Evolutionary conservation across 2,797 vertebrate genomes (phyloP).

Genomic region (Pterois miles): DNA sequence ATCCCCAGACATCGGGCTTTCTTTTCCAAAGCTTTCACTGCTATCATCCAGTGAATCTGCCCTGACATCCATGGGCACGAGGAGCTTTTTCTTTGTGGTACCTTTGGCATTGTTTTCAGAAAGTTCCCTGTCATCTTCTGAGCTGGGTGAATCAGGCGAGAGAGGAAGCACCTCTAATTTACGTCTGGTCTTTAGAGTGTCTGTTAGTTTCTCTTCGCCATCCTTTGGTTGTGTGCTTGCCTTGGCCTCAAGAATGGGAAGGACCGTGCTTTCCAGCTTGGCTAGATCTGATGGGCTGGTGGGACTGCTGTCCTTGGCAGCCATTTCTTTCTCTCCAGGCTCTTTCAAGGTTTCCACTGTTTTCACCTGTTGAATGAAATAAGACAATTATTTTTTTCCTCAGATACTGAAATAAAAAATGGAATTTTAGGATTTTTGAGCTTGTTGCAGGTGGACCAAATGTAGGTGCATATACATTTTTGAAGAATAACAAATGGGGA

Average conservation of each 20-base stretch:
- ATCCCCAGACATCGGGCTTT: slow-evolving; percentile 92
- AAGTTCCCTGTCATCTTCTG: slow-evolving; percentile 86
- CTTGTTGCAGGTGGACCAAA: neutral
- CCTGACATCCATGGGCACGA: slow-evolving; percentile 83
- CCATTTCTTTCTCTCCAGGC: slow-evolving; percentile 79
- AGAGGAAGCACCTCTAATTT: slow-evolving; percentile 86
- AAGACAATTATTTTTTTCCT: slow-evolving; percentile 1
- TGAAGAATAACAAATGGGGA: neutral
- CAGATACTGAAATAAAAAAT: neutral
- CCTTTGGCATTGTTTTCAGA: slow-evolving; percentile 77
- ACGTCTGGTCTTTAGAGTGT: slow-evolving; percentile 81
- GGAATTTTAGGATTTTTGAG: neutral
- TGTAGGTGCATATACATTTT: too few relatives aligned
- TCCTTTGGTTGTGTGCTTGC: slow-evolving; percentile 80
- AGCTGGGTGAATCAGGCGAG: slow-evolving; percentile 85
- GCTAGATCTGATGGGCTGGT: slow-evolving; percentile 93
- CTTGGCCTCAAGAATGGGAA: slow-evolving; percentile 88
- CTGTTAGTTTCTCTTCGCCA: slow-evolving; percentile 82
- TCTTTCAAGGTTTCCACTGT: slow-evolving; percentile 81
- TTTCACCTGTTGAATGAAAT: slow-evolving; percentile 77
- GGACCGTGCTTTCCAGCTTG: slow-evolving; percentile 92
- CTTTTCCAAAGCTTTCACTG: slow-evolving; percentile 92
- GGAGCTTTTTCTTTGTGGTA: slow-evolving; percentile 85
- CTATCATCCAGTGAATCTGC: slow-evolving; percentile 94
- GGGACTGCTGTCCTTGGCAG: slow-evolving; percentile 86